A percentile compares a stretch with the other conserved stretches of the same genome.
Evolutionary conservation across 2,113 vertebrate genomes (phyloP).

Genomic region (Pipra filicauda): DNA sequence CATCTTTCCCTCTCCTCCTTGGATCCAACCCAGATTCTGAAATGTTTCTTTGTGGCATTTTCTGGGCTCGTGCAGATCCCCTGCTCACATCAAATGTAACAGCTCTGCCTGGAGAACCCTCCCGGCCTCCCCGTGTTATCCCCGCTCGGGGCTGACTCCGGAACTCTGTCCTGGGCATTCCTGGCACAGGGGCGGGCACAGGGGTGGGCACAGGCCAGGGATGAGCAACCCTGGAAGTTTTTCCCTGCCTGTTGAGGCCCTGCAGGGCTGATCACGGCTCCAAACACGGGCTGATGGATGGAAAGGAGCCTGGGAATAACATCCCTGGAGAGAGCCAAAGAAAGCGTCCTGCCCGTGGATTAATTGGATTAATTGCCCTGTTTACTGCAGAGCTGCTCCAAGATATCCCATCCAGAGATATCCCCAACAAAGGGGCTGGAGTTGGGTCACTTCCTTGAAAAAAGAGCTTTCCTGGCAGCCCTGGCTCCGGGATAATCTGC

Average conservation of each 20-base stretch:
- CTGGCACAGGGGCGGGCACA: rapidly evolving
- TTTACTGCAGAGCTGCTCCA: neutral
- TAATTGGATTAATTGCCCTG: neutral
- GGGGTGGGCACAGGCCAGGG: neutral
- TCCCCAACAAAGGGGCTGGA: neutral
- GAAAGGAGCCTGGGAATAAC: neutral
- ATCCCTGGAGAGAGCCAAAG: neutral
- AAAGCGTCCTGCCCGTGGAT: neutral
- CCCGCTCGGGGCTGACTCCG: neutral
- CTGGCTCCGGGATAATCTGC: neutral
- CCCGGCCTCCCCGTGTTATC: rapidly evolving
- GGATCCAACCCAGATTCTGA: no score
- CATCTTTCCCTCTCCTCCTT: no score
- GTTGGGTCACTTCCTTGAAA: neutral
- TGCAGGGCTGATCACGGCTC: rapidly evolving
- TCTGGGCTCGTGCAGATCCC: no score
- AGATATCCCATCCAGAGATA: neutral
- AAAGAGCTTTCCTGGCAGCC: neutral
- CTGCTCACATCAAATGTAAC: no score
- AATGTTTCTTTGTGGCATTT: no score
- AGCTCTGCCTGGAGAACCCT: neutral
- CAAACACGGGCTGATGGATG: neutral
- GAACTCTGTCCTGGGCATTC: neutral
- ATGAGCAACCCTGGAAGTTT: neutral
- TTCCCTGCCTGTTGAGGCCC: neutral